Percentiles rank a stretch among this genome's conserved stretches.
phyloP scores from a whole-genome alignment of 2,888 invertebrate genomes.

The Polyploca ridens region DNA sequence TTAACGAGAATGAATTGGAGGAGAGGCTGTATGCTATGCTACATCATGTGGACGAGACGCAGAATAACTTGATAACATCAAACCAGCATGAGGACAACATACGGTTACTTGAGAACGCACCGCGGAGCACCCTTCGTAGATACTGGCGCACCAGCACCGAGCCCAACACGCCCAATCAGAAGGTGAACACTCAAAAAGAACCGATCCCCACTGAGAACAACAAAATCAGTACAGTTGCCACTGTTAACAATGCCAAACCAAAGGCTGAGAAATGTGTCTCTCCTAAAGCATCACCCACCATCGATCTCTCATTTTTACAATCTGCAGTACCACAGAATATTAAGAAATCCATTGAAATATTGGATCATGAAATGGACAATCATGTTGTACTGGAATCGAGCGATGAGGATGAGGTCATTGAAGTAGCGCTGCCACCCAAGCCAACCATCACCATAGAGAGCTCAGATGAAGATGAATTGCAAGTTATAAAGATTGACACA shows the following conservation, averaged over 20 bases:
- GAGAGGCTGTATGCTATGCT: conserved; percentile 78
- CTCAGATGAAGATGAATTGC: conserved; percentile 75
- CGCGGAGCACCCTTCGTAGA: conserved; percentile 64
- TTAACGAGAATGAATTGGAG: conserved; percentile 79
- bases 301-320: conserved; percentile 66
- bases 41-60: conserved; percentile 74
- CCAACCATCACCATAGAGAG: conserved; percentile 80
- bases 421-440: conserved; percentile 74
- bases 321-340: conserved; percentile 58
- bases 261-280: conserved; percentile 56
- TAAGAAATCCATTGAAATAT: conserved; percentile 64
- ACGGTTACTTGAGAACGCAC: conserved; percentile 52
- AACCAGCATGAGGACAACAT: conserved; percentile 42
- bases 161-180: conserved; percentile 49
- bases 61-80: conserved; percentile 51
- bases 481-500: conserved; percentile 43
- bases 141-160: conserved; percentile 71
- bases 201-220: conserved; percentile 24
- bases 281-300: conserved; percentile 34
- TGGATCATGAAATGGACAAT: conserved; percentile 56
- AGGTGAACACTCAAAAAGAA: conserved; percentile 53
- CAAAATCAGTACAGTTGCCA: conserved; percentile 25
- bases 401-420: conserved; percentile 80
- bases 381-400: conserved; percentile 67
- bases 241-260: conserved; percentile 42